phyloP scores from a whole-genome alignment of 1,140 invertebrate species.

The Hermetia illucens region DNA sequence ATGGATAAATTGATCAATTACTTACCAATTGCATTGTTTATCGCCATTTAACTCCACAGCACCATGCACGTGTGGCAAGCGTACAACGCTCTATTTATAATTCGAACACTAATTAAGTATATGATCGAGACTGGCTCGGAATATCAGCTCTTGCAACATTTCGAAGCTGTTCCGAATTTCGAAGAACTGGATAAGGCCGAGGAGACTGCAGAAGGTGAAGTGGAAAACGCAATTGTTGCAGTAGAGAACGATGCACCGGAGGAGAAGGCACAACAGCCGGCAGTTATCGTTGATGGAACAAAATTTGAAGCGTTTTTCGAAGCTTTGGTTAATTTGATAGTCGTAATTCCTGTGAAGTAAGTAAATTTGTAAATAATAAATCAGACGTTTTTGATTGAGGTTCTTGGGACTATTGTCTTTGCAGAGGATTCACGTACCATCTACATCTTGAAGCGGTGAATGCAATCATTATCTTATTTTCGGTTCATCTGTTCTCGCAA shows the following conservation, averaged over 20 bases:
- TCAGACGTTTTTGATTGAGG: constrained; percentile 4
- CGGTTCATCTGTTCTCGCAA: constrained; percentile 74
- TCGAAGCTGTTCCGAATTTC: constrained; percentile 40
- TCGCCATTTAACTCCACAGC: constrained; percentile 37
- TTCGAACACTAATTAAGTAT: constrained; percentile 79
- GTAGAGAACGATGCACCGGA: constrained; percentile 9
- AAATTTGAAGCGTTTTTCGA: constrained; percentile 30
- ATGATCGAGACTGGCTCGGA: constrained; percentile 67
- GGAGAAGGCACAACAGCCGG: constrained; percentile 6
- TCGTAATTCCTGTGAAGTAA: constrained; percentile 27
- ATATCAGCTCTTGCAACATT: constrained; percentile 56
- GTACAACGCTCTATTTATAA: constrained; percentile 84
- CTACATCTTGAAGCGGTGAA: constrained; percentile 81
- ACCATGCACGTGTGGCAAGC: constrained; percentile 89
- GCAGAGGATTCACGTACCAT: constrained; percentile 74
- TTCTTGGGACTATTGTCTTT: constrained; percentile 18
- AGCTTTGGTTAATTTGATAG: constrained; percentile 26
- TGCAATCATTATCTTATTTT: constrained; percentile 69
- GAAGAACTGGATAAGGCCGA: constrained; percentile 15
- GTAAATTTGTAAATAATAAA: constrained; percentile 2
- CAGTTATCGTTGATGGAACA: constrained; percentile 23
- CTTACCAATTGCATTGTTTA: constrained; percentile 16
- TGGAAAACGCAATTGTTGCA: constrained; percentile 9
- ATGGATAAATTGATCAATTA: constrained; percentile 15
- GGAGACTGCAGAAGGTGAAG: constrained; percentile 13